Evolutionary conservation across 2,888 invertebrate species (phyloP), one percentile per base, ranked within the genome.

Genomic region (Aphodius sticticus): DNA sequence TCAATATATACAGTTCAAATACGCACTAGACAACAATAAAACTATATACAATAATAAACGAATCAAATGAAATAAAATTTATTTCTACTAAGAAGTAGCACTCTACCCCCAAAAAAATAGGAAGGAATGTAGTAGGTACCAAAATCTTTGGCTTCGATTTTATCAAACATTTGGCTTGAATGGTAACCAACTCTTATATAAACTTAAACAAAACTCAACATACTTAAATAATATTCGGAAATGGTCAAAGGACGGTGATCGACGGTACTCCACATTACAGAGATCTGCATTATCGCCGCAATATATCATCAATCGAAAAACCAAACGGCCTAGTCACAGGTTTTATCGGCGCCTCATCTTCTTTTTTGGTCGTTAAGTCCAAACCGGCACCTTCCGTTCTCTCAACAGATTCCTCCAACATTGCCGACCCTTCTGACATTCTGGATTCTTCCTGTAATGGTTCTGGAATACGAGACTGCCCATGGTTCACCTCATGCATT

Each of bases 221-320:
- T 53, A 53, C 53, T 53, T 53, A 53, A 53, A 53, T 53, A 53
- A 53, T 53, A 53, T 53, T 53, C 53, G 53, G 9, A 53, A 53
- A 53, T 53, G 53, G 4, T 12, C n/a, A 7, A 53, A 53, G 53
- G 53, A 53, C 53, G 53, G 53, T 53, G 53, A 53, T 53, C 9
- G 53, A 53, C 9, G 53, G 1, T 53, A 9, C 53, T 5, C 12
- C 12, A 12, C 7, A 12, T 7, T 53, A 53, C 53, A 53, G 7
- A 53, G 7, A 53, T 26, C 26, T 26, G 26, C 26, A 87, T 91
- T 93, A 96, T 90, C 96, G 94, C 88, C 94, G 95, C 95, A 96
- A 95, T 83, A 96, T 96, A 86, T 96, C 96, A 85, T 95, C 96
- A 89, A 96, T 96, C 84, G 95, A 95, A 90, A 96, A 96, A 0